Conservation (phyloP, 2,797 vertebrate genomes). For the Sebastolobus alascanus region DNA sequence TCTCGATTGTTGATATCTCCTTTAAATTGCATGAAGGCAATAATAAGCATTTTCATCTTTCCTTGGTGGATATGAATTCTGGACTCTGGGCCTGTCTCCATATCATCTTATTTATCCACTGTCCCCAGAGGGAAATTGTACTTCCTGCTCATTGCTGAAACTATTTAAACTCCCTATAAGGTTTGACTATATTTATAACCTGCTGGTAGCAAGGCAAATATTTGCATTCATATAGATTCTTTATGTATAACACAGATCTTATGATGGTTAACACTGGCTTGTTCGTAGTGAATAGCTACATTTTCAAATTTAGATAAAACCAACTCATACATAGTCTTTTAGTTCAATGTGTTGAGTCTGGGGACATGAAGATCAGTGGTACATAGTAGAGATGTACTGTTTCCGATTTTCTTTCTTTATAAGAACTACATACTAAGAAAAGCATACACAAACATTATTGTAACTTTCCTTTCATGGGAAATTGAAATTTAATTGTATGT, state of each 20-base stretch:
- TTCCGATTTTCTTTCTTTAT: background rate
- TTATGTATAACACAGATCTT: background rate
- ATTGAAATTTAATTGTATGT: background rate
- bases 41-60: background rate
- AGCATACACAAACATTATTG: background rate
- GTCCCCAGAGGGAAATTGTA: background rate
- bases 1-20: too few relatives aligned
- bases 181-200: background rate
- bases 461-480: background rate
- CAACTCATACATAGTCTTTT: background rate
- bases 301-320: too few relatives aligned
- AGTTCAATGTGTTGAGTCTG: background rate
- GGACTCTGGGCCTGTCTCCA: background rate
- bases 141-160: constrained; percentile 3
- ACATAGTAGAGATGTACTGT: too few relatives aligned
- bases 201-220: background rate
- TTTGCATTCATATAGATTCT: background rate
- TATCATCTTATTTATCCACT: background rate
- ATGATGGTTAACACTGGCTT: background rate
- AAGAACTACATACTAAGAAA: background rate
- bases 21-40: too few relatives aligned
- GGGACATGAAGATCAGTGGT: background rate
- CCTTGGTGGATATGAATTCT: too few relatives aligned
- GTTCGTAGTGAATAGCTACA: background rate
- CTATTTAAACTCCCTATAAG: background rate